These are phyloP conservation scores for Anguilla japonica DNA, from an alignment of 2,113 vertebrate genomes.

Conservation along the genomic window DNA sequence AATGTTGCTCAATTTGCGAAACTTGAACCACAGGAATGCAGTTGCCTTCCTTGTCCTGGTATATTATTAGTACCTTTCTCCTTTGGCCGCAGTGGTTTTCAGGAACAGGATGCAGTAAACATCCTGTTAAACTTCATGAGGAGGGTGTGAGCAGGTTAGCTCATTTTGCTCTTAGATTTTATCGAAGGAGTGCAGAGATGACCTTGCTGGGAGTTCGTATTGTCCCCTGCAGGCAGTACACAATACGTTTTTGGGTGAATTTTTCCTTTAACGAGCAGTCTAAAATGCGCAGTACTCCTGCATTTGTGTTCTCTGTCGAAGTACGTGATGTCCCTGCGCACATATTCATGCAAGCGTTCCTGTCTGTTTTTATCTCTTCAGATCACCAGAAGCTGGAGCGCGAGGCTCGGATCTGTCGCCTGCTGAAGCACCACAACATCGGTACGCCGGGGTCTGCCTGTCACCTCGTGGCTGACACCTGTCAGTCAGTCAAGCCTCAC, in stretches of 20 bases:
- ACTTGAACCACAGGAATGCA: background rate
- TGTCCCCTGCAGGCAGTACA: too few relatives aligned
- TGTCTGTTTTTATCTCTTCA: conserved; percentile 50
- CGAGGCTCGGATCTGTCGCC: conserved; percentile 90
- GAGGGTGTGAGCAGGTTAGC: background rate
- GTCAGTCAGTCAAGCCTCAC: background rate
- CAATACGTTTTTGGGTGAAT: background rate
- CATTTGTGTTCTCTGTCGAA: background rate
- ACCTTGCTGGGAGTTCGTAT: too few relatives aligned
- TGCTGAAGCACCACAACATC: conserved; percentile 89
- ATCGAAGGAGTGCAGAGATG: background rate
- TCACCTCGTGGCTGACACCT: background rate
- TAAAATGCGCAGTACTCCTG: background rate
- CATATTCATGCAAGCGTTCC: background rate
- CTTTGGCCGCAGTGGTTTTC: too few relatives aligned
- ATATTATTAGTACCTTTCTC: background rate
- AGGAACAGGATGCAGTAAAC: too few relatives aligned
- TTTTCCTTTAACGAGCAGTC: background rate
- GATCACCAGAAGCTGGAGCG: conserved; percentile 95
- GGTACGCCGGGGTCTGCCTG: conserved; percentile 63
- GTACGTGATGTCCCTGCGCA: background rate
- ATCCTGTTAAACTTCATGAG: background rate
- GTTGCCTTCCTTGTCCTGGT: background rate
- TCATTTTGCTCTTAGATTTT: background rate
- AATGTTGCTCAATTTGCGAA: background rate